A percentile compares a stretch with the other conserved stretches of the same genome.
phyloP scores from a whole-genome alignment of 2,888 invertebrate genomes.

The Melinopterus prodromus region DNA sequence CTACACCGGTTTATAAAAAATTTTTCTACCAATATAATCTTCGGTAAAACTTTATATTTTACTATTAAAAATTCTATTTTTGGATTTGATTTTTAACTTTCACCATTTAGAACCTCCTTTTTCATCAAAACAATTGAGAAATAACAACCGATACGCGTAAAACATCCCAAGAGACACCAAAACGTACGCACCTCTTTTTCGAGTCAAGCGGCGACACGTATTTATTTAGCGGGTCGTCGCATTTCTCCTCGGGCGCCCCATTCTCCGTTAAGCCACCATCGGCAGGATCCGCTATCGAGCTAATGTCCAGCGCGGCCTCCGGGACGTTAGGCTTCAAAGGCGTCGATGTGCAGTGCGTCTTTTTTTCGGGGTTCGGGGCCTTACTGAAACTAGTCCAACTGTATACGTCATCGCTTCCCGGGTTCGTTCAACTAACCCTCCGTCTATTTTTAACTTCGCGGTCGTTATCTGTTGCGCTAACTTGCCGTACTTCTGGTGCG shows the following conservation, averaged over 20 bases:
- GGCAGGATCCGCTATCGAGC: slow-evolving; percentile 28
- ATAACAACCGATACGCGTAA: background rate
- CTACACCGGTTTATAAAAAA: no score
- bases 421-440: slow-evolving; percentile 50
- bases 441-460: slow-evolving; percentile 54
- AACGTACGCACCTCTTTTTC: slow-evolving; percentile 47
- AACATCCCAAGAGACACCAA: background rate
- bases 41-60: no score
- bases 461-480: slow-evolving; percentile 52
- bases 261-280: slow-evolving; percentile 17
- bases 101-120: no score
- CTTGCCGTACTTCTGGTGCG: slow-evolving; percentile 51
- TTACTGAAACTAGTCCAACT: background rate
- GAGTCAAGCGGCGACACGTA: slow-evolving; percentile 56
- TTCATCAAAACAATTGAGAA: background rate
- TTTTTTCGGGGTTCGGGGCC: background rate
- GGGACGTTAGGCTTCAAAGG: slow-evolving; percentile 29
- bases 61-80: no score
- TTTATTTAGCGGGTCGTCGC: slow-evolving; percentile 44
- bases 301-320: slow-evolving; percentile 32
- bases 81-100: no score
- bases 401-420: background rate
- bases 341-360: slow-evolving; percentile 33
- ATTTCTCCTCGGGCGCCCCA: slow-evolving; percentile 13
- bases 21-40: no score